Evolutionary conservation across 2,113 vertebrate genomes (phyloP), one percentile per base, ranked within the genome.

Genomic region (Myocastor coypus): DNA sequence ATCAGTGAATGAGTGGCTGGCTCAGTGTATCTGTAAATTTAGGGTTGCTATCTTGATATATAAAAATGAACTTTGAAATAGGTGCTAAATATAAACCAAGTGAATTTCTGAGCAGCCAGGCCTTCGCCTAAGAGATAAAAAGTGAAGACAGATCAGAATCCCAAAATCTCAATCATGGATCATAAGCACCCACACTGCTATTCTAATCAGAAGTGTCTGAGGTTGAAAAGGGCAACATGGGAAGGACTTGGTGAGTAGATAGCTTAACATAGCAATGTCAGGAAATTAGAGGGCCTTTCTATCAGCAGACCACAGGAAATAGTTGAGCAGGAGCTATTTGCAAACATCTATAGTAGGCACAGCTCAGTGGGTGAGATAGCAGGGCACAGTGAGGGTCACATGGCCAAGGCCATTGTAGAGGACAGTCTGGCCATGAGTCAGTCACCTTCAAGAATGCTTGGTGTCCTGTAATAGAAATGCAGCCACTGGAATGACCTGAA

Each of bases 1-100:
- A 13, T 73, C 55, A 57, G 13, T 92, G 55, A 92, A 89, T 85
- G 42, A 73, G 90, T 22, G 17, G 17, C 75, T 42, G 3, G 68
- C 68, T 63, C 50, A 77, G 82, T 78, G 61, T 52, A 28, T 28
- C n/a, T 82, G 22, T 92, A 89, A 86, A 92, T 19, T 94, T 84
- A 63, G 28, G 87, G 82, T 90, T 94, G 46, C 24, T 87, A 14
- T 90, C 30, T 73, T 90, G 69, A 59, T 81, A 90, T 90, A 68
- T 46, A 71, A 83, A 92, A 94, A 83, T 94, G 40, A 86, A 95
- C 73, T 83, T 87, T 26, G 95, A 94, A 96, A 40, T 59, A 66
- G 52, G 26, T 89, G 71, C 87, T 86, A 87, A 87, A 94, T 83
- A 77, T 20, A 64, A 86, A 57, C n/a, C 73, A 83, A 59, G 24